Evolutionary conservation across 2,888 invertebrate genomes (phyloP), one percentile per base, ranked within the genome.

Genomic region (Sericinus montela): DNA sequence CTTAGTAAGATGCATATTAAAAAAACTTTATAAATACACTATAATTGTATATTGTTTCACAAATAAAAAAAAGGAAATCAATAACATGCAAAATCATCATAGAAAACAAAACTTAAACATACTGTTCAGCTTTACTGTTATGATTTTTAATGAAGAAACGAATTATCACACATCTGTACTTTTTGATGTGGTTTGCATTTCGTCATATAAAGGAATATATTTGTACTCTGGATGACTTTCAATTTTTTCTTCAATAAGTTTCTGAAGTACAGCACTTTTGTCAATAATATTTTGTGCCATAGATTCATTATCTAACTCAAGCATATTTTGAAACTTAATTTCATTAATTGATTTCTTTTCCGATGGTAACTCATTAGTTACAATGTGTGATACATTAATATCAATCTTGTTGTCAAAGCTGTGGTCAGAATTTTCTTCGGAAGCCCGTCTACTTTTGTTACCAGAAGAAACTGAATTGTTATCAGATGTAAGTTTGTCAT

Each of bases 191-290:
- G 74, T 70, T 38, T 72, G 63, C 47, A 73, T 71, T 60, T 83
- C 80, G 37, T 78, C 74, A 44, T 80, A 79, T 60, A 86, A 67
- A 28, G 80, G 68, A 51, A 83, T 72, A 52, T 71, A 73, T 63
- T 84, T 86, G 63, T 86, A 87, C 56, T 89, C 87, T 7, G 86
- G 84, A 47, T 86, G 81, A 57, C 69, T 80, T 56, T 82, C 83
- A 57, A 87, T 69, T 67, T 82, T 87, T 0, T 82, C 83, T 45
- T 81, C 78, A 43, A 88, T 87, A 39, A 83, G 67, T 63, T 80
- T 86, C 56, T 83, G 78, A 28, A 87, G 59, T 35, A 75, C 83
- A 53, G 80, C 80, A 60, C 85, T 87, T 59, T 84, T 87, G 50
- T 77, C 78, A 38, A 79, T 73, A 40, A 88, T 77, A 46, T 83